A percentile compares a stretch with the other conserved stretches of the same genome.
phyloP scores from a whole-genome alignment of 2,113 vertebrate genomes.

The Phyllopteryx taeniolatus region DNA sequence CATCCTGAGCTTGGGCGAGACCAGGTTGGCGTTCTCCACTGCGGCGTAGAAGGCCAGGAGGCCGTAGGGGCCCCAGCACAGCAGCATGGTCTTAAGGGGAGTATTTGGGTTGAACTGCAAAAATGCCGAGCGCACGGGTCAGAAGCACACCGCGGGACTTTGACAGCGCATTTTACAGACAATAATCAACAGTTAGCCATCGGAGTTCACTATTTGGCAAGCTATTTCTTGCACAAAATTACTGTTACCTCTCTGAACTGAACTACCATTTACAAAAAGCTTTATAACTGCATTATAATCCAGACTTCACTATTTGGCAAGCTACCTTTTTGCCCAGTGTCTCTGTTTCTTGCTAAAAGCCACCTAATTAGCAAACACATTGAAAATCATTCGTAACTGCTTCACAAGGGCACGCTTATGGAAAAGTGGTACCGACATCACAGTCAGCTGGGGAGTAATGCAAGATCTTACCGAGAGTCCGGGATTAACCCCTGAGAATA shows the following conservation, averaged over 20 bases:
- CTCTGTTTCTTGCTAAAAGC: too few species aligned
- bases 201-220: too few species aligned
- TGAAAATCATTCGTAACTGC: background rate
- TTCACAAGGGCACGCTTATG: background rate
- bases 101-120: slow-evolving; percentile 85
- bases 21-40: slow-evolving; percentile 77
- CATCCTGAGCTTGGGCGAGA: slow-evolving; percentile 90
- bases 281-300: too few species aligned
- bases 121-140: background rate
- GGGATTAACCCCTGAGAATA: background rate
- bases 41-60: slow-evolving; percentile 83
- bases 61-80: slow-evolving; percentile 92
- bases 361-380: too few species aligned
- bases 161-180: too few species aligned
- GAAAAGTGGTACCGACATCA: background rate
- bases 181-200: too few species aligned
- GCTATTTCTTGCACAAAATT: too few species aligned
- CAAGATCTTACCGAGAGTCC: background rate
- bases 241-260: too few species aligned
- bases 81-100: slow-evolving; percentile 81
- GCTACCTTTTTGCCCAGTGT: too few species aligned
- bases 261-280: too few species aligned
- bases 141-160: background rate
- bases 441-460: background rate
- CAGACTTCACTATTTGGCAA: too few species aligned